phyloP scores from a whole-genome alignment of 2,797 vertebrate genomes.

The Oreochromis mossambicus region DNA sequence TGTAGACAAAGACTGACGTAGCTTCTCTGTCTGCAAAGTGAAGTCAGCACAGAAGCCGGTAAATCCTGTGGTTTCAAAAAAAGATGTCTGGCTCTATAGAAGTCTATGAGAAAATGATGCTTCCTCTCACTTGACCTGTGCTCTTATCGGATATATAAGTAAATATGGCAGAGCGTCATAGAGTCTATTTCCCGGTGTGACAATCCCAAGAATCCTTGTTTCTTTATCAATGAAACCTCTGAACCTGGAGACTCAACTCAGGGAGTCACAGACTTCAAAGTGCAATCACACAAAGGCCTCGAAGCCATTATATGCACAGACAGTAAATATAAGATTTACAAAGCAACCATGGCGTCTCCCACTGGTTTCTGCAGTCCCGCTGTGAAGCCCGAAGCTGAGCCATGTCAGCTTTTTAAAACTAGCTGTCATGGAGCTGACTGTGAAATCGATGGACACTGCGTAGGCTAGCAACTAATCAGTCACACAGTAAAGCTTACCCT shows the following conservation, averaged over 20 bases:
- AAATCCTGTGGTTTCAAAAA: not conserved
- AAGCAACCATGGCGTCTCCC: not conserved
- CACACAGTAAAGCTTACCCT: accelerated
- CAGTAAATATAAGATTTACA: not conserved
- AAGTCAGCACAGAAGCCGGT: accelerated
- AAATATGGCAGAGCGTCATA: not conserved
- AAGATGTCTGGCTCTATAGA: not conserved
- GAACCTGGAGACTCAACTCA: not conserved
- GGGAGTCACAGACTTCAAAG: not conserved
- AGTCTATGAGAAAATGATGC: accelerated
- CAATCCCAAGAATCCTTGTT: not conserved
- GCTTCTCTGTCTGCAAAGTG: not conserved
- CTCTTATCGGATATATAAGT: not conserved
- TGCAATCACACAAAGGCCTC: not conserved
- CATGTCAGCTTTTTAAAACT: not conserved
- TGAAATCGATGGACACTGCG: not conserved
- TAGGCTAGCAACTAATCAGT: not conserved
- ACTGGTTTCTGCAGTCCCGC: not conserved
- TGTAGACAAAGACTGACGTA: not conserved
- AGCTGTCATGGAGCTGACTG: not conserved
- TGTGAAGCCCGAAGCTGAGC: not conserved
- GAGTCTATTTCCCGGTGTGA: accelerated
- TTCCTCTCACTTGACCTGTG: not conserved
- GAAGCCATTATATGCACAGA: not conserved
- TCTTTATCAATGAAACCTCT: not conserved